Evolutionary conservation across 2,888 invertebrate species (phyloP).

Genomic region (Shargacucullia verbasci): DNA sequence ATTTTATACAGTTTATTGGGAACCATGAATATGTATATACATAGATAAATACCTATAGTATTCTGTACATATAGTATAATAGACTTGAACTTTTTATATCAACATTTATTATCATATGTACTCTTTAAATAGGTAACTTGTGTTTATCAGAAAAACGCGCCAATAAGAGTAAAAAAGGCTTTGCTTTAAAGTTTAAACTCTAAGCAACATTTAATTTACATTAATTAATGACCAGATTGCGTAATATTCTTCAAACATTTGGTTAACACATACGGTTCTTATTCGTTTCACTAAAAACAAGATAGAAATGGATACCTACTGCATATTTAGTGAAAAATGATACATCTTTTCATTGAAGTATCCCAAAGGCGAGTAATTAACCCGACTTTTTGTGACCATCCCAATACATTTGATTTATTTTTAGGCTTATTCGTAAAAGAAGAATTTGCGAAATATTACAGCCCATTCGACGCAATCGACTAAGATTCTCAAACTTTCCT

Average conservation of each 20-base stretch:
- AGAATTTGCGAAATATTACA: conserved; percentile 87
- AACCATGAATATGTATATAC: too few species aligned
- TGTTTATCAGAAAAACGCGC: too few species aligned
- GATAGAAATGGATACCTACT: conserved; percentile 55
- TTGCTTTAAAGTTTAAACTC: too few species aligned
- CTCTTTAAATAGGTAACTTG: too few species aligned
- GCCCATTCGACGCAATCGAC: conserved; percentile 72
- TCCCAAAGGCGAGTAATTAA: conserved; percentile 84
- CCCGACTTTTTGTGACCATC: conserved; percentile 84
- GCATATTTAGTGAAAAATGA: conserved; percentile 70
- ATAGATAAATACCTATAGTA: too few species aligned
- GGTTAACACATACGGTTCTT: conserved; percentile 35
- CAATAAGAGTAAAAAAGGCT: too few species aligned
- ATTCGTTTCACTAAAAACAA: conserved; percentile 37
- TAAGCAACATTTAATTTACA: too few species aligned
- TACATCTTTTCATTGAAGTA: conserved; percentile 82
- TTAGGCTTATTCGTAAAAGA: conserved; percentile 83
- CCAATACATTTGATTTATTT: conserved; percentile 88
- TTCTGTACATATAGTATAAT: too few species aligned
- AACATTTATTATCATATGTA: too few species aligned
- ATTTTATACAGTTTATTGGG: too few species aligned
- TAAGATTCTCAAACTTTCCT: conserved; percentile 69
- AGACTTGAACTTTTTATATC: too few species aligned
- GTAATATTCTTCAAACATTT: conserved; percentile 3
- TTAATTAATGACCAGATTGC: conserved; percentile 1